A percentile compares a stretch with the other conserved stretches of the same genome.
These are phyloP conservation scores for Noctua fimbriata DNA, from an alignment of 2,888 invertebrate genomes.

Conservation along the genomic window DNA sequence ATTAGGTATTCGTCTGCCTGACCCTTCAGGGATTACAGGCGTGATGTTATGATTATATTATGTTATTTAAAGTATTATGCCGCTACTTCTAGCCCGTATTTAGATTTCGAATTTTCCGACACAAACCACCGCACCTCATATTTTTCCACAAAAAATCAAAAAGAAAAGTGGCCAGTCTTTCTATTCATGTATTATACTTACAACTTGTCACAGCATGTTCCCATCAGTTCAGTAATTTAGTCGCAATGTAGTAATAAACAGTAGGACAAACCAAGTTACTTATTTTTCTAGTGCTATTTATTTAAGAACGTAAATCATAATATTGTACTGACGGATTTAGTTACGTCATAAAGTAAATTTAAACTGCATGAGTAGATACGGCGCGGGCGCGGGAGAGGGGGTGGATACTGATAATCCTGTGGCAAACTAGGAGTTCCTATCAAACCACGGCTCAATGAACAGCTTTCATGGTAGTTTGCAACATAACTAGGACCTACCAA, in stretches of 20 bases:
- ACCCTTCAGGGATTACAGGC: too few relatives aligned
- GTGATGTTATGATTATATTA: too few relatives aligned
- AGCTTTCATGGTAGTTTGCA: conserved; percentile 33
- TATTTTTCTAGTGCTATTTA: too few relatives aligned
- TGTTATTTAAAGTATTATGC: conserved; percentile 2
- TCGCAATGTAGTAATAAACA: neutral
- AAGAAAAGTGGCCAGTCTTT: neutral
- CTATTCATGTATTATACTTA: too few relatives aligned
- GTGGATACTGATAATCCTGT: conserved; percentile 29
- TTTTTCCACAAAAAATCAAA: neutral
- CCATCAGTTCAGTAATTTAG: neutral
- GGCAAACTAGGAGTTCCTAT: conserved; percentile 29
- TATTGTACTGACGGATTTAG: conserved; percentile 20
- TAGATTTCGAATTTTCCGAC: too few relatives aligned
- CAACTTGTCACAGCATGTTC: too few relatives aligned
- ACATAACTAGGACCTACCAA: conserved; percentile 10
- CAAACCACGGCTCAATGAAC: conserved; percentile 39
- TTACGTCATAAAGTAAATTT: neutral
- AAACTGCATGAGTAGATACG: neutral
- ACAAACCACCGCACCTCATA: too few relatives aligned
- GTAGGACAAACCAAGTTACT: too few relatives aligned
- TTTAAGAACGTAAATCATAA: neutral
- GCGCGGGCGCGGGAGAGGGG: neutral
- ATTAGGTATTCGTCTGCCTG: too few relatives aligned
- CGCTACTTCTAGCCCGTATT: neutral